Base-by-base conservation (phyloP, 2,113 vertebrate species). In the Melanostigma gelatinosum region DNA sequence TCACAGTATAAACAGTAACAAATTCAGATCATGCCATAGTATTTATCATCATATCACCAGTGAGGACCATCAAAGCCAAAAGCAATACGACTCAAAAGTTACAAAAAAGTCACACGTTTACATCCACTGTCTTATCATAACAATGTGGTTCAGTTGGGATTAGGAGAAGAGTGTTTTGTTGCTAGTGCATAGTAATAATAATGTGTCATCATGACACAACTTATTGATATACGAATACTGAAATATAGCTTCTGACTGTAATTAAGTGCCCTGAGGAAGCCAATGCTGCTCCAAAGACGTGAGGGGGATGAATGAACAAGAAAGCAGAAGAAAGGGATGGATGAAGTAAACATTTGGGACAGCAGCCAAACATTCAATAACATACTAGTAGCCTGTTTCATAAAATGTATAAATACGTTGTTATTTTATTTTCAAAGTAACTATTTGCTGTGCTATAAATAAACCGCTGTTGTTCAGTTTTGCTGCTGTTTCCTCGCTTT, bases 1-100 rank as follows among this genome's bases (percentile, higher is more conserved):
- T 68, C 75, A 78, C 77, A 8, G 65, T 48, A 24, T 44, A 64
- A 87, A 81, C 54, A 69, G 8, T 2, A 46, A 64, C 22, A 61
- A 0, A 64, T 48, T 67, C 18, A 20, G 32, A 24, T 44, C 27
- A 32, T 61, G 18, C 11, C 4, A 44, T 15, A 60, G 4, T 54
- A 36, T 57, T 40, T 27, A 13, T 20, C 36, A 57, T 29, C 29
- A 27, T 10, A 9, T 18, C 11, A 1, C 15, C 15, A 5, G 34
- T 4, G 1, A 22, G 34, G 34, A 54, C 4, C 6, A 34, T 44
- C 8, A 24, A 22, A 67, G 50, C 16, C 36, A 44, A 9, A 2
- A 48, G 68, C 16, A 5, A 73, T 18, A 8, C 15, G 16, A 44
- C 6, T 32, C 22, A 27, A 54, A 62, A 22, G 18, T 22, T 2